Conservation (phyloP, 2,797 vertebrate species). For the Bucorvus abyssinicus region DNA sequence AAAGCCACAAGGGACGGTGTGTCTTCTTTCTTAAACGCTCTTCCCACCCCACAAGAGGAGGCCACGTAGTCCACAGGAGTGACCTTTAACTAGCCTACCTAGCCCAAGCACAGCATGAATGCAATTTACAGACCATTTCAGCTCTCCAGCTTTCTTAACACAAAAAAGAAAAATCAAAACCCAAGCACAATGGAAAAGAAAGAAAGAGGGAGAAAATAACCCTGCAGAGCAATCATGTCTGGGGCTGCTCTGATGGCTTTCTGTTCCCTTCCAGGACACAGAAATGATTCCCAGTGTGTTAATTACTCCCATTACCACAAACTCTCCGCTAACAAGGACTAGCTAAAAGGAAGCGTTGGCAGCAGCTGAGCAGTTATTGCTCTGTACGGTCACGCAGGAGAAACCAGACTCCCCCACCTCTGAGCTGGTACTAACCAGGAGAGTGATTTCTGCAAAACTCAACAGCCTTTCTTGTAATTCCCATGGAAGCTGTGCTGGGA, state of each 20-base stretch:
- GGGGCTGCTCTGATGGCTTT: constrained; percentile 72
- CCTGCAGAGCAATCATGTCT: constrained; percentile 77
- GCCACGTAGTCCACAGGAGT: constrained; percentile 63
- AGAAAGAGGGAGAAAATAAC: constrained; percentile 75
- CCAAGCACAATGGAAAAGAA: constrained; percentile 70
- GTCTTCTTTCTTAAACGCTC: constrained; percentile 19
- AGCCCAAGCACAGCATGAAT: constrained; percentile 72
- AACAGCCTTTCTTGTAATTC: constrained; percentile 42
- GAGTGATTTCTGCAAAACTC: constrained; percentile 6
- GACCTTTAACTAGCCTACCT: constrained; percentile 74
- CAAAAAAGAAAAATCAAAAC: constrained; percentile 78
- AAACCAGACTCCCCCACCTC: constrained; percentile 27
- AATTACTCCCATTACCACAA: constrained; percentile 80
- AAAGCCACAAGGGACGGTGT: background rate
- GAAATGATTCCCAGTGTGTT: constrained; percentile 77
- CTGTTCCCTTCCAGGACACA: constrained; percentile 77
- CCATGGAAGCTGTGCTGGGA: background rate
- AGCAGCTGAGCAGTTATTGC: constrained; percentile 58
- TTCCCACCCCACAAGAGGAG: background rate
- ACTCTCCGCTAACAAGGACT: constrained; percentile 75
- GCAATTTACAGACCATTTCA: constrained; percentile 78
- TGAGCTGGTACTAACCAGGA: constrained; percentile 12
- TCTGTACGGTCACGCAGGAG: constrained; percentile 19
- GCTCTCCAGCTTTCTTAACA: constrained; percentile 75
- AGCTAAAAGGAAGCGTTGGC: constrained; percentile 54